Evolutionary conservation across 2,888 invertebrate genomes (phyloP), one percentile per base, ranked within the genome.

Genomic region (Caenorhabditis japonica): DNA sequence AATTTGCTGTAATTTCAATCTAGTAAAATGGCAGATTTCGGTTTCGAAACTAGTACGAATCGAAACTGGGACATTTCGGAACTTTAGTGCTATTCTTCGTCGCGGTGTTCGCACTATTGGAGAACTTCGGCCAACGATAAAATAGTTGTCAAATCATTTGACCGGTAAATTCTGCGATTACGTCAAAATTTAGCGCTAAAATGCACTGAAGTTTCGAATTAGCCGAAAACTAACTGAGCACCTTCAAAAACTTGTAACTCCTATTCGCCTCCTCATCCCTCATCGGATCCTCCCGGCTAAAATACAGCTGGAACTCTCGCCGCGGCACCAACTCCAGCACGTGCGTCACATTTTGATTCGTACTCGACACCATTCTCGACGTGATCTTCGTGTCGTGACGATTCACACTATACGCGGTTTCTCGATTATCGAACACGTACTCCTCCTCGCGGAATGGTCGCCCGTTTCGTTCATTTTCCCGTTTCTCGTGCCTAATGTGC

Each of bases 231-330:
- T n/a, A n/a, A n/a, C n/a, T n/a, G n/a, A n/a, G 27, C 25, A 60
- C 60, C 34, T 71, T 71, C 19, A 71, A 25, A 39, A 71, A 71
- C 19, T 64, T 58, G 21, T 58, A 46, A 27, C 62, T 59, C 15
- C 58, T 10, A 15, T 71, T 47, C 1, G 46, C 56, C 27, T 52
- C 47, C 25, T 71, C 71, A 10, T 52, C 71, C 13, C 34, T 33
- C 2, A 1, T 5, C 25, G 52, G 58, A 36, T 71, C 39, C 46
- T 71, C 41, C 38, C 62, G n/a, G 47, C 58, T 59, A 33, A 71
- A 71, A 30, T 47, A 12, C 30, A 64, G 17, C 0, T 36, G 21
- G 38, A 71, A 71, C 4, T 2, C 2, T 3, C 15, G 2, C 4
- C 38, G 25, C 12, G 13, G 33, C 3, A 4, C 8, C 17, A 64